A percentile compares a stretch with the other conserved stretches of the same genome.
phyloP scores from a whole-genome alignment of 2,797 vertebrate species.

The Phyllotis vaccarum region DNA sequence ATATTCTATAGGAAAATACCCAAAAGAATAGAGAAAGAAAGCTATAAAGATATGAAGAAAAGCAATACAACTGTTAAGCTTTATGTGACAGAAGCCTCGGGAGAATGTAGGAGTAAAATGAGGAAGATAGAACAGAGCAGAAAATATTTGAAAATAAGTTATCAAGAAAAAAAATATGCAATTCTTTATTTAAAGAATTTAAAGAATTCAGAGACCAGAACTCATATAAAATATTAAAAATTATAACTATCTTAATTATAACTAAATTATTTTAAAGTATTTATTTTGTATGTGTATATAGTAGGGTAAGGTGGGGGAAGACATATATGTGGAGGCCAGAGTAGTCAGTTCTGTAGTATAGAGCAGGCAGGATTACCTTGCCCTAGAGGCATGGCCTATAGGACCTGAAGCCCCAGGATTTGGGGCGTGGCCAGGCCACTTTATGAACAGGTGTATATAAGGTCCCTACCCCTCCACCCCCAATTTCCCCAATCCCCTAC shows the following conservation, averaged over 20 bases:
- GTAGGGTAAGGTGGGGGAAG: background rate
- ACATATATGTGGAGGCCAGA: background rate
- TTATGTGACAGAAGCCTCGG: background rate
- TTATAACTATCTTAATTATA: no score
- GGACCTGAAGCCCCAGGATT: no score
- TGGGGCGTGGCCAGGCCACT: no score
- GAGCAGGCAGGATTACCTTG: no score
- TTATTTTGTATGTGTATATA: background rate
- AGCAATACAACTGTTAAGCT: conserved; percentile 17
- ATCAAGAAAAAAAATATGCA: background rate
- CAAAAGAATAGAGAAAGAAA: background rate
- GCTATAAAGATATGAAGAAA: conserved; percentile 25
- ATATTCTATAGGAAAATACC: background rate
- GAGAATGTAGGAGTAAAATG: background rate
- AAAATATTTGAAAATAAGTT: conserved; percentile 26
- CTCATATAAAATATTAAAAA: background rate
- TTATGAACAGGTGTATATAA: no score
- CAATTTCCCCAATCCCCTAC: no score
- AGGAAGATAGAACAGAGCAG: background rate
- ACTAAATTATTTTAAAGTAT: background rate
- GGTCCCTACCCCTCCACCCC: no score
- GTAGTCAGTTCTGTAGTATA: no score
- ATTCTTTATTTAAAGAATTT: background rate
- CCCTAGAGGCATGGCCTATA: no score
- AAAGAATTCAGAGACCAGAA: background rate